These are phyloP conservation scores for Rhopilema esculentum DNA, from an alignment of 30 jellyfish, hydroid and myxozoan genomes.

Conservation along the genomic window DNA sequence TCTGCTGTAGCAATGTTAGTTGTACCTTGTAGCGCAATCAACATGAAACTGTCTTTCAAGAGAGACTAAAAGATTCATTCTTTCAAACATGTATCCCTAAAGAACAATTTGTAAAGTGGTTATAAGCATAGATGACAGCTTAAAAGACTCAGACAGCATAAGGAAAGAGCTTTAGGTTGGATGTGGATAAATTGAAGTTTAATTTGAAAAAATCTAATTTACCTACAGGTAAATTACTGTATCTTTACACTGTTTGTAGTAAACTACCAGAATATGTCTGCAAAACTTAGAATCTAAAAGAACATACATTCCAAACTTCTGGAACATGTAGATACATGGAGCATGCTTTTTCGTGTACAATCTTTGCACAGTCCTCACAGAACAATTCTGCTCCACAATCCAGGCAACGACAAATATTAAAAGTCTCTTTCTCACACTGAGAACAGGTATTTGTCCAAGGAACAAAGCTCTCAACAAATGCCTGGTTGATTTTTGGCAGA, in stretches of 20 bases:
- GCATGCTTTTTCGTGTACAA: neutral
- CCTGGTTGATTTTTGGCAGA: neutral
- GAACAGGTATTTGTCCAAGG: conserved; percentile 21
- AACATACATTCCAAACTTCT: conserved; percentile 7
- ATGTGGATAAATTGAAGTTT: neutral
- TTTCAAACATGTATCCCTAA: conserved; percentile 10
- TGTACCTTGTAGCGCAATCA: conserved; percentile 12
- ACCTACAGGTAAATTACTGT: neutral
- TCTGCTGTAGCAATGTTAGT: neutral
- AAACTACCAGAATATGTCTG: neutral
- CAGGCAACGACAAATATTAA: conserved; percentile 14
- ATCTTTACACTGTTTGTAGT: neutral
- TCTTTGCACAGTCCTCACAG: neutral
- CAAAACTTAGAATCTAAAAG: neutral
- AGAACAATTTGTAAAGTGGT: conserved; percentile 1
- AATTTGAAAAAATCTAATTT: neutral
- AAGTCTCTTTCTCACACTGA: conserved; percentile 9
- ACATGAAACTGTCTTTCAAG: neutral
- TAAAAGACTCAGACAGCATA: neutral
- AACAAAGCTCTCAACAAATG: conserved; percentile 14
- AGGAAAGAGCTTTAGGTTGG: neutral
- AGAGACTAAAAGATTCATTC: conserved; percentile 4
- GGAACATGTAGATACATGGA: conserved; percentile 18
- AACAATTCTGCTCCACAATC: conserved; percentile 15
- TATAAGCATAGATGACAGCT: neutral